A percentile compares a stretch with the other conserved stretches of the same genome.
These are phyloP conservation scores for Tetranychus cinnabarinus DNA, from an alignment of 1,140 invertebrate species.

Conservation along the genomic window DNA sequence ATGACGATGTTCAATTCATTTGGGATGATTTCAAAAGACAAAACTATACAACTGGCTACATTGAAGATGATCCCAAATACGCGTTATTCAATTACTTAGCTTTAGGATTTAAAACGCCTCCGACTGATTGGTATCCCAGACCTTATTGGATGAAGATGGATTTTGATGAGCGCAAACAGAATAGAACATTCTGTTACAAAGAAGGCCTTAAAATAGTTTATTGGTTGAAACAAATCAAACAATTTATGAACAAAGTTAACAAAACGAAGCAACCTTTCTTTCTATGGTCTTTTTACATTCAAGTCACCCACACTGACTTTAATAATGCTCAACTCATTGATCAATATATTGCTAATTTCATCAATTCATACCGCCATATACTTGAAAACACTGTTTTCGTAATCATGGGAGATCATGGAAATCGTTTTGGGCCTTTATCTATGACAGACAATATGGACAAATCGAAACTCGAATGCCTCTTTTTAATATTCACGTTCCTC, in stretches of 20 bases:
- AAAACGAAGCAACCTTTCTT: conserved; percentile 12
- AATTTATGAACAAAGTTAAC: conserved; percentile 16
- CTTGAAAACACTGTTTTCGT: conserved; percentile 7
- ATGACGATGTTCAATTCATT: conserved; percentile 12
- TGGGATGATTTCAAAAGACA: conserved; percentile 24
- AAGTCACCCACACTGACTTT: conserved; percentile 8
- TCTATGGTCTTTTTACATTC: conserved; percentile 2
- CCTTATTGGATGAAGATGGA: conserved; percentile 29
- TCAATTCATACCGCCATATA: not conserved
- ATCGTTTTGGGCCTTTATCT: conserved; percentile 12
- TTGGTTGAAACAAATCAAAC: conserved; percentile 11
- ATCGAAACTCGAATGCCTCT: conserved; percentile 19
- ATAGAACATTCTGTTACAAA: conserved; percentile 5
- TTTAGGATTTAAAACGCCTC: conserved; percentile 41
- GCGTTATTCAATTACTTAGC: conserved; percentile 47
- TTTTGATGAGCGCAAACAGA: conserved; percentile 5
- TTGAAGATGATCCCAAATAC: conserved; percentile 45
- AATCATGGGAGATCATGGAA: conserved; percentile 8
- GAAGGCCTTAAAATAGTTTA: conserved; percentile 11
- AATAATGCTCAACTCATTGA: conserved; percentile 8
- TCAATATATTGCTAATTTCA: conserved; percentile 4
- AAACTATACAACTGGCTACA: conserved; percentile 49
- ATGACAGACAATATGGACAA: conserved; percentile 14
- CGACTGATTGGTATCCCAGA: conserved; percentile 54
- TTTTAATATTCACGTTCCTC: conserved; percentile 14